Base-by-base conservation (phyloP, 2,888 invertebrate genomes). In the Opisthograptis luteolata region DNA sequence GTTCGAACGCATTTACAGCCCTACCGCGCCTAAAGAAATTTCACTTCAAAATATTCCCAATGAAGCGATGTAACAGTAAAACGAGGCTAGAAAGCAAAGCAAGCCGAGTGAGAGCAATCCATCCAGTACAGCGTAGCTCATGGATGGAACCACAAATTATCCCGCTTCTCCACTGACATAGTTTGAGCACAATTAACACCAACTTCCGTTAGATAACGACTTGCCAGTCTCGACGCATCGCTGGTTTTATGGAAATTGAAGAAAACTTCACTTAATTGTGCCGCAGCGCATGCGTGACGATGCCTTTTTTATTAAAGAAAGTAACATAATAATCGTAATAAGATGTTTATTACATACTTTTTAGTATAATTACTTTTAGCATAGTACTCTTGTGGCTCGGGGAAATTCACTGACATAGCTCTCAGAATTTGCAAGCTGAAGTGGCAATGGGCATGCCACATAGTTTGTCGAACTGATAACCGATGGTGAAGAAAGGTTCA, bases 151-250 rank as follows among this genome's bases (percentile, higher is more conserved):
- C 19, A 35, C 28, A 32, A 10, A 10, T 3, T 9, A 8, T 10
- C 8, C 25, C 47, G 44, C 42, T 32, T 50, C 35, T 52, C 56
- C 56, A 63, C 42, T 66, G 64, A 63, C 66, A 67, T 51, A 58
- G 58, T 64, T 70, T 55, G 44, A 41, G 30, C 17, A 44, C 55
- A 55, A 66, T 61, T 63, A 64, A 55, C 55, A 60, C 25, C 57
- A 44, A 37, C 54, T 55, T 62, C 65, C 65, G 68, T 65, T 63
- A 61, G 49, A 54, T 46, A 13, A 50, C 24, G 8, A 35, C 32
- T 44, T 17, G 27, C 27, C 37, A 41, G 44, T 40, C 43, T 41
- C 35, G 25, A 53, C 55, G 53, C 55, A 47, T 49, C 47, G 56
- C 40, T 58, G 54, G 22, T 20, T 24, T 40, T 40, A 34, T 47